Conservation (phyloP, 2,113 vertebrate species). For the Coryphaenoides rupestris region DNA sequence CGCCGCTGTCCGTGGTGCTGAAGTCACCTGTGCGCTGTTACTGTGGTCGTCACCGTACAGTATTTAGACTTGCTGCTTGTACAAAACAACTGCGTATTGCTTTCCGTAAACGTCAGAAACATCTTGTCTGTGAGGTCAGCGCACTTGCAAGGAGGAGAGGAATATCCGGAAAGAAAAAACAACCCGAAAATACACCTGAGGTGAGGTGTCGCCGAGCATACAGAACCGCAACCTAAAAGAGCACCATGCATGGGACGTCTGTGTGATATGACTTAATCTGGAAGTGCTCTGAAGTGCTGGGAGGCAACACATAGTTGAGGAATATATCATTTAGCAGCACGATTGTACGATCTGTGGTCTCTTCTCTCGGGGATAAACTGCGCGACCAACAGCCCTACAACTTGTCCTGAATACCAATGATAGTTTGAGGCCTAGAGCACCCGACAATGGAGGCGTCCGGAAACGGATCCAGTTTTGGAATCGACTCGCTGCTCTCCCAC, state of each 20-base stretch:
- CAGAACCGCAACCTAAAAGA: slow-evolving; percentile 11
- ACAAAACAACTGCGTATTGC: neutral
- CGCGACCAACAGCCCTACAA: slow-evolving; percentile 43
- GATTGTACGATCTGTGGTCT: slow-evolving; percentile 31
- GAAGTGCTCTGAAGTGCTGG: slow-evolving; percentile 43
- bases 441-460: slow-evolving; percentile 89
- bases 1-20: slow-evolving; percentile 74
- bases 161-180: neutral
- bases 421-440: slow-evolving; percentile 58
- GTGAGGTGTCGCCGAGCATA: neutral
- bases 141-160: neutral
- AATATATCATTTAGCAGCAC: slow-evolving; percentile 33
- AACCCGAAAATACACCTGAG: neutral
- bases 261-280: slow-evolving; percentile 61
- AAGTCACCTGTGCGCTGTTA: slow-evolving; percentile 28
- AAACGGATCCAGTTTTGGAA: slow-evolving; percentile 92
- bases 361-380: slow-evolving; percentile 47
- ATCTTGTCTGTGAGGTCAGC: neutral
- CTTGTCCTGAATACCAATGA: slow-evolving; percentile 69
- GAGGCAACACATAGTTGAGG: slow-evolving; percentile 50
- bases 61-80: neutral
- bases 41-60: neutral
- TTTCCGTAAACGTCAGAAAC: slow-evolving; percentile 5
- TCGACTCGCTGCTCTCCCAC: slow-evolving; percentile 96
- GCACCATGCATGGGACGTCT: slow-evolving; percentile 44